Evolutionary conservation across 2,888 invertebrate species (phyloP), one percentile per base, ranked within the genome.

Genomic region (Cephus rjabovi): DNA sequence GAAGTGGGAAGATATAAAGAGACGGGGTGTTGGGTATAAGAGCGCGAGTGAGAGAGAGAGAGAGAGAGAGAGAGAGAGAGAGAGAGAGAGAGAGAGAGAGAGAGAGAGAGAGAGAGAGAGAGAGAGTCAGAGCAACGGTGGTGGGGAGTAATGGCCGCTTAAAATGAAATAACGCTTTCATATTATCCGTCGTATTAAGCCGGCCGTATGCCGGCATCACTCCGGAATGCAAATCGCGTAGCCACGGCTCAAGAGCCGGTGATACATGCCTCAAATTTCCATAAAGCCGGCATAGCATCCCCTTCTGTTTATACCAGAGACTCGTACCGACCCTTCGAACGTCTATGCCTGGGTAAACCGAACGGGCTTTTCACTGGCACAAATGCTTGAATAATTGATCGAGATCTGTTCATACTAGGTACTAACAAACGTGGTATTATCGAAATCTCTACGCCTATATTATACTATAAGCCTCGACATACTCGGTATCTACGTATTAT

Each of bases 351-450:
- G 40, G 40, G 33, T 31, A 56, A 34, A 73, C 56, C 68, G 75
- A 75, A 74, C 77, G 74, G 78, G 74, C 76, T 79, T 77, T 79
- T 76, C 76, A 34, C 76, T 37, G 78, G 71, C 75, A 75, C 74
- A 69, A 76, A 78, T 75, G 76, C 75, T 75, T 78, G 78, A 78
- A 80, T 80, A 80, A 80, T 78, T 80, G 78, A 80, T 78, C 76
- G 76, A 68, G 33, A 40, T 70, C 77, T 74, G 74, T 75, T 56
- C 56, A 23, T 56, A 56, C 56, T 23, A 56, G 56, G 23, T 56
- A 56, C 56, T 56, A 56, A 23, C 56, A 56, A 56, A 76, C 71
- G 73, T 77, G 71, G 71, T 76, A 70, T 40, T 69, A 30, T 75
- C 56, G 56, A 56, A 56, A 56, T 56, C 56, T 56, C 56, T 56